These are phyloP conservation scores for Strigops habroptila DNA, from an alignment of 2,113 vertebrate genomes.

Conservation along the genomic window DNA sequence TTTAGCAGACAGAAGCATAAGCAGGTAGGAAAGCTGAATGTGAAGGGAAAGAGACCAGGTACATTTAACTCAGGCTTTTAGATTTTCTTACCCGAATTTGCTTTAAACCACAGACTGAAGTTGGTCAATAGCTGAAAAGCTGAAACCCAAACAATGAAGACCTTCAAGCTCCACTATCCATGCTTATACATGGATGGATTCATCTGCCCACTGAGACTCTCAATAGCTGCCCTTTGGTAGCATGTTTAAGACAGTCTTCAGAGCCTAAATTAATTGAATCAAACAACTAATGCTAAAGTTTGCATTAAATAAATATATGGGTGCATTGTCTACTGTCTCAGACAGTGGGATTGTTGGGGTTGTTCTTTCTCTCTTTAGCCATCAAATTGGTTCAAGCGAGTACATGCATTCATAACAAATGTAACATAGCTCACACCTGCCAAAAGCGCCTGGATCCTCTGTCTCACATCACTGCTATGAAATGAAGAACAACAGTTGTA, in stretches of 20 bases:
- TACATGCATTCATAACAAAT: background rate
- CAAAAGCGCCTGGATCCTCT: background rate
- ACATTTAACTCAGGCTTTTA: background rate
- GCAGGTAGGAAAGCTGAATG: background rate
- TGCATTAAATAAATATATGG: background rate
- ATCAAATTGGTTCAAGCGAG: background rate
- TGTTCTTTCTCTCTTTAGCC: background rate
- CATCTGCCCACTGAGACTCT: background rate
- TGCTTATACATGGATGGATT: fast-evolving
- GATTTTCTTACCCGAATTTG: background rate
- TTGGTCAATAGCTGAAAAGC: background rate
- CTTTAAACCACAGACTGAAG: background rate
- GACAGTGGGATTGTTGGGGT: background rate
- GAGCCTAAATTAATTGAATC: background rate
- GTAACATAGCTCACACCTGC: background rate
- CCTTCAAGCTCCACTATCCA: background rate
- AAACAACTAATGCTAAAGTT: background rate
- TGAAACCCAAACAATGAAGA: background rate
- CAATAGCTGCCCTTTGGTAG: background rate
- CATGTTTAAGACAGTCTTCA: background rate
- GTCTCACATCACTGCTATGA: background rate
- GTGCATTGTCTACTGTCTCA: background rate
- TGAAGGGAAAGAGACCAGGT: background rate
- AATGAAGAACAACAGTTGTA: background rate
- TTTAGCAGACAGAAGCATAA: background rate